Evolutionary conservation across 2,797 vertebrate species (phyloP).

Genomic region (Halcyon chelicuti): DNA sequence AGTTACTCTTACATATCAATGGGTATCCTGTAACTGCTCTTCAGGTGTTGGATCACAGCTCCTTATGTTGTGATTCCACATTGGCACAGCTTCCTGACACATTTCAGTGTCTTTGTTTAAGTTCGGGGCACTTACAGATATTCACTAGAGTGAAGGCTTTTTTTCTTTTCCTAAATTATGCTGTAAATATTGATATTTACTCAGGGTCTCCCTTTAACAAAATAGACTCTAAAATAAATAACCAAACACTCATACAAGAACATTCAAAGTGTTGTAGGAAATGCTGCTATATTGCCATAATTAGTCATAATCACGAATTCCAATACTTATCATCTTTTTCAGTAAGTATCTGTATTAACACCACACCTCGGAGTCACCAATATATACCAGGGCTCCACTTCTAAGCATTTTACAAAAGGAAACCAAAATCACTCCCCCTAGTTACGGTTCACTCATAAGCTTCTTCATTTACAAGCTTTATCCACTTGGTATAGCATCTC

Average conservation of each 20-base stretch:
- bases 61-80: neutral
- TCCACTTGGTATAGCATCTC: neutral
- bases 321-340: neutral
- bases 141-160: neutral
- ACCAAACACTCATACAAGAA: neutral
- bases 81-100: neutral
- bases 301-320: neutral
- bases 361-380: neutral
- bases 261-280: neutral
- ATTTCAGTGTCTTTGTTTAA: neutral
- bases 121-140: neutral
- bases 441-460: neutral
- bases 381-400: neutral
- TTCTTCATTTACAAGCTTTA: neutral
- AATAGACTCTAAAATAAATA: neutral
- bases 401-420: neutral
- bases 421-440: neutral
- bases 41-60: neutral
- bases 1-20: neutral
- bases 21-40: neutral
- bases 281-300: neutral
- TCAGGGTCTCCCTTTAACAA: constrained; percentile 8
- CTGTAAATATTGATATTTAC: neutral
- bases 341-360: neutral
- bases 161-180: neutral